phyloP scores from a whole-genome alignment of 1,140 invertebrate species.

The Tetramorium parvispinum region DNA sequence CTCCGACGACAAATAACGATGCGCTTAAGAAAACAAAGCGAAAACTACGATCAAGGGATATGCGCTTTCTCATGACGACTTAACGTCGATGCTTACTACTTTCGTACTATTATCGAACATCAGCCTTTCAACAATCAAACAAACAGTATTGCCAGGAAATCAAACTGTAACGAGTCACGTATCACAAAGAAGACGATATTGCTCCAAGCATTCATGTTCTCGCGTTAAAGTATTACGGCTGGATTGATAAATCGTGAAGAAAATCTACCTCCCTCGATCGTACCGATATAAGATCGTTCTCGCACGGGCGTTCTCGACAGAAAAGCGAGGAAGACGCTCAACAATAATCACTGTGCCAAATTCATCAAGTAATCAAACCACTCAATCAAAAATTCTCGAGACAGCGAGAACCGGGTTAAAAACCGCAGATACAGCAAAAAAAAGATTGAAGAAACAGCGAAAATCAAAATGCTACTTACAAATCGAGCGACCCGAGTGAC shows the following conservation, averaged over 20 bases:
- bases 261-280: constrained; percentile 56
- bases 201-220: constrained; percentile 2
- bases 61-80: constrained; percentile 37
- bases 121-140: constrained; percentile 32
- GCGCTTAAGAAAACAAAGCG: constrained; percentile 15
- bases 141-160: background rate
- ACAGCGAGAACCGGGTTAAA: constrained; percentile 15
- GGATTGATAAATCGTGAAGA: constrained; percentile 45
- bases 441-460: background rate
- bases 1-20: background rate
- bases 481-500: constrained; percentile 27
- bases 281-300: constrained; percentile 46
- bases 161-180: constrained; percentile 2
- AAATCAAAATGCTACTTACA: constrained; percentile 37
- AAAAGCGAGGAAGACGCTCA: constrained; percentile 65
- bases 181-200: constrained; percentile 15
- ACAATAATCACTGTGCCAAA: constrained; percentile 80
- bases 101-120: background rate
- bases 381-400: constrained; percentile 48
- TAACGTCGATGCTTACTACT: background rate
- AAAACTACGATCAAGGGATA: constrained; percentile 52
- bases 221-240: constrained; percentile 8
- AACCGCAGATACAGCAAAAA: background rate
- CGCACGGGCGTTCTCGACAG: constrained; percentile 17
- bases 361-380: constrained; percentile 44